Evolutionary conservation across 2,113 vertebrate genomes (phyloP).

Genomic region (Varanus komodoensis): DNA sequence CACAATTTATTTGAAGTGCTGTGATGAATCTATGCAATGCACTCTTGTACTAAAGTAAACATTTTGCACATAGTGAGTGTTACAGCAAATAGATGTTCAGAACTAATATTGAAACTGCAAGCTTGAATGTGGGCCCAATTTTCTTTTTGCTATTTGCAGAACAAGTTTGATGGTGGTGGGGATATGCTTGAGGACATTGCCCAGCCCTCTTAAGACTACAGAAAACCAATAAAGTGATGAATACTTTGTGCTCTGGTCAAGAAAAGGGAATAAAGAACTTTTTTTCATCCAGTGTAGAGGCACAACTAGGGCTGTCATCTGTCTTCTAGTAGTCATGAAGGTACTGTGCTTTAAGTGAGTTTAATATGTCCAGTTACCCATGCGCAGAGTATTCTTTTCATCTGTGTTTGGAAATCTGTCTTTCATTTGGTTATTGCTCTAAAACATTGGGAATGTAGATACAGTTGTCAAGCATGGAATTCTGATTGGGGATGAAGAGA

Average conservation of each 20-base stretch:
- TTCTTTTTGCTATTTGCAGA: neutral
- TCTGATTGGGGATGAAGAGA: too few relatives aligned
- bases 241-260: neutral
- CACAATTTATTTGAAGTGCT: neutral
- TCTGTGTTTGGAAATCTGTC: too few relatives aligned
- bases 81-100: conserved; percentile 3
- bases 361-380: too few relatives aligned
- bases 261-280: neutral
- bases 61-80: neutral
- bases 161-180: neutral
- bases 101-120: neutral
- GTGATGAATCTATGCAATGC: neutral
- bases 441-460: too few relatives aligned
- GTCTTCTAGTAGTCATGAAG: too few relatives aligned
- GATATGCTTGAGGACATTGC: neutral
- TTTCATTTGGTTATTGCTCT: too few relatives aligned
- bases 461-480: too few relatives aligned
- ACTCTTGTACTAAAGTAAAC: neutral
- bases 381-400: too few relatives aligned
- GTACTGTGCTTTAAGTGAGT: too few relatives aligned
- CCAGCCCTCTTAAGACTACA: neutral
- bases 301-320: too few relatives aligned
- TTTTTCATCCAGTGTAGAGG: neutral
- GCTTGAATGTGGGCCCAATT: neutral
- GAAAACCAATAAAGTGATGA: neutral